phyloP scores from a whole-genome alignment of 1,140 invertebrate species.

The Zeugodacus cucurbitae region DNA sequence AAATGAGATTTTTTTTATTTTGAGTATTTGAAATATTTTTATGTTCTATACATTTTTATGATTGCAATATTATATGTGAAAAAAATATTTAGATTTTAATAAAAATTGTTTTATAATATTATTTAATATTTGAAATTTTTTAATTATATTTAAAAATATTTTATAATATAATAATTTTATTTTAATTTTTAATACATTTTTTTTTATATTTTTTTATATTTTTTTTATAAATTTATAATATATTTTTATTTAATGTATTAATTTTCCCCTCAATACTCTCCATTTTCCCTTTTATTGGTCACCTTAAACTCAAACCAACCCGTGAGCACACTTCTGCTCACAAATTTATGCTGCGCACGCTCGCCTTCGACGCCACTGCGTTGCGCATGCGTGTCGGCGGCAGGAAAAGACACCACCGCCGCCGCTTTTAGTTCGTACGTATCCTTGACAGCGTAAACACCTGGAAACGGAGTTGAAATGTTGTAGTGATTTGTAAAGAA shows the following conservation, averaged over 20 bases:
- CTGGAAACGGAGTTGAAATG: not conserved
- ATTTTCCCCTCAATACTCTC: not conserved
- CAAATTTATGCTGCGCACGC: not conserved
- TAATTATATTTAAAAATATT: too few relatives aligned
- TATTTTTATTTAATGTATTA: not conserved
- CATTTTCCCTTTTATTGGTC: not conserved
- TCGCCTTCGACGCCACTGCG: not conserved
- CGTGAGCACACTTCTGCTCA: not conserved
- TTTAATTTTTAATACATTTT: not conserved
- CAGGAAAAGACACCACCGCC: slow-evolving; percentile 15
- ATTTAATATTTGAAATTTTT: too few relatives aligned
- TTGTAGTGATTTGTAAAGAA: not conserved
- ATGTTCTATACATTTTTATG: not conserved
- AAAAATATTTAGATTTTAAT: too few relatives aligned
- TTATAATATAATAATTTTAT: not conserved
- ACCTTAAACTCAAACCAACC: not conserved
- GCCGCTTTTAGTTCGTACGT: slow-evolving; percentile 1
- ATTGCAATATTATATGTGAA: too few relatives aligned
- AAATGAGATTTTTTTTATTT: too few relatives aligned
- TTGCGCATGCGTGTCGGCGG: not conserved
- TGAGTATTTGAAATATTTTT: too few relatives aligned
- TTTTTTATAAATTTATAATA: not conserved
- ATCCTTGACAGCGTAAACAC: slow-evolving; percentile 11
- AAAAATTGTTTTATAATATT: too few relatives aligned
- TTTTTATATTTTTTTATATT: not conserved